Evolutionary conservation across 2,888 invertebrate species (phyloP), one percentile per base, ranked within the genome.

Genomic region (Mimas tiliae): DNA sequence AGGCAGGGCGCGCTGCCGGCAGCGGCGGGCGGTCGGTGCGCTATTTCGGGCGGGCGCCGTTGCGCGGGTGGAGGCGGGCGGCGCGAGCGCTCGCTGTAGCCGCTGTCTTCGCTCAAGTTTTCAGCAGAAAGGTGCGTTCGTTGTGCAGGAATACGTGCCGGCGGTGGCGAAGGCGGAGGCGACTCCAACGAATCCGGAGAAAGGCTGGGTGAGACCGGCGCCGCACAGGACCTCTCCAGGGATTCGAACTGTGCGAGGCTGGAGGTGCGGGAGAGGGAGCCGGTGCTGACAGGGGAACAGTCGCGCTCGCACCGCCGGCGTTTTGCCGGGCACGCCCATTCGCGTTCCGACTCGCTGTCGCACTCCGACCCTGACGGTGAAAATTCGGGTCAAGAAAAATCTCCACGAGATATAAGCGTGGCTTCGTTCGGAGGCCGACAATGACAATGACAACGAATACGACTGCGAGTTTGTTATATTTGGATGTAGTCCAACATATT

Each of bases 211-310:
- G 91, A 91, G 62, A 82, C 86, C 65, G 90, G 90, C n/a, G 91
- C 91, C 42, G 91, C 91, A 77, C 93, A 93, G 62, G 93, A 92
- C 48, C 93, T 95, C 84, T 97, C 97, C 69, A 97, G 91, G 6
- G 96, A 97, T 89, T 97, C 97, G 87, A 98, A 98, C 88, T 97
- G 97, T 70, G 97, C 94, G 70, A 98, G 93, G 75, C 97, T 97
- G 72, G 97, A 97, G 69, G 97, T 97, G 72, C 97, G 95, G 77
- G 96, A 96, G 14, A 96, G 93, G 62, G 96, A 96, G 82, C 90
- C 84, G 80, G 91, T 72, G 88, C 90, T 92, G 83, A 84, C 74
- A 69, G 89, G 91, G 70, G 93, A 92, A 67, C 82, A 68, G 70
- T 87, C 89, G 70, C 90, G 89, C 79, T 96, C 96, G 79, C 96